Evolutionary conservation across 64 coral and sea anemone species (phyloP).

Genomic region (Pocillopora damicornis): DNA sequence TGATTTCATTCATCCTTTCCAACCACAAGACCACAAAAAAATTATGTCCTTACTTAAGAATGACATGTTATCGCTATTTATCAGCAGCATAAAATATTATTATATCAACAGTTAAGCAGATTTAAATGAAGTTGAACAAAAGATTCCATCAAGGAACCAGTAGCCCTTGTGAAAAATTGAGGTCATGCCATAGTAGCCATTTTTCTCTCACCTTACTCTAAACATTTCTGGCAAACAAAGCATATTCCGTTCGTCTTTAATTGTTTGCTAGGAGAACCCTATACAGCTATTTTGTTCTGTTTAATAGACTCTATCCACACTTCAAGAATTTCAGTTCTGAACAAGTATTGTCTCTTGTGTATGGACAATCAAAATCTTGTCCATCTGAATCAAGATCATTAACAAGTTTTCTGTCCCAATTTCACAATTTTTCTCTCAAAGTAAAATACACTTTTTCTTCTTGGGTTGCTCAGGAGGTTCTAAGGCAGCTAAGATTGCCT

Average conservation of each 20-base stretch:
- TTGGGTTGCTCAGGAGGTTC: slow-evolving; percentile 96
- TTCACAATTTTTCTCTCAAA: slow-evolving; percentile 6
- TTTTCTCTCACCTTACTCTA: background rate
- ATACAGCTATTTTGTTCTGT: background rate
- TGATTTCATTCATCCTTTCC: background rate
- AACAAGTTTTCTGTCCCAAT: background rate
- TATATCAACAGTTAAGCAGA: background rate
- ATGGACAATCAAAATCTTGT: slow-evolving; percentile 21
- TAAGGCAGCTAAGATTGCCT: slow-evolving; percentile 90
- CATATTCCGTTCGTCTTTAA: background rate
- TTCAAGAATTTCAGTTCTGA: background rate
- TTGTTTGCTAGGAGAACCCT: background rate
- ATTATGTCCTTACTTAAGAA: background rate
- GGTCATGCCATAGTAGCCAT: background rate
- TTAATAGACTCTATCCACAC: background rate
- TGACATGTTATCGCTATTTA: background rate
- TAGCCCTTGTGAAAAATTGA: background rate
- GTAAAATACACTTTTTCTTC: slow-evolving; percentile 84
- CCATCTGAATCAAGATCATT: slow-evolving; percentile 14
- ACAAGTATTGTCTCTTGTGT: background rate
- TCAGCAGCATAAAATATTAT: background rate
- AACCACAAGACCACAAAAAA: background rate
- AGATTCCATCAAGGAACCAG: background rate
- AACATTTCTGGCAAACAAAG: background rate
- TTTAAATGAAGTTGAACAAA: background rate